Conservation (phyloP, 2,888 invertebrate genomes). For the Meteorus colon region DNA sequence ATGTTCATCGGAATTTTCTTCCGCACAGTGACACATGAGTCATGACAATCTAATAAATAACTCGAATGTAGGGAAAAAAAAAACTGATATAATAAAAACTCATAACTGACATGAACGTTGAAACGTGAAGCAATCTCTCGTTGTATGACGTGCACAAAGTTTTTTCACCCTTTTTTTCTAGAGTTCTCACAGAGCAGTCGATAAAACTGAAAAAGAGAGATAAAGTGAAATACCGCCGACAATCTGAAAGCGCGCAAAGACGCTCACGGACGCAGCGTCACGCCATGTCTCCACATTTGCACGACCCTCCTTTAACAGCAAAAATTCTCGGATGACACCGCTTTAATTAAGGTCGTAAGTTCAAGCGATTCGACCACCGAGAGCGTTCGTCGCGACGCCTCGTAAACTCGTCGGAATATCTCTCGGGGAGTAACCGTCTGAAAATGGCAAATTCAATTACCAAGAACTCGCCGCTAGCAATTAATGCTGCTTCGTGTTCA, state of each 20-base stretch:
- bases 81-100: constrained; percentile 13
- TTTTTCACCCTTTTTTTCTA: constrained; percentile 31
- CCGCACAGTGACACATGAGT: neutral
- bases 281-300: constrained; percentile 35
- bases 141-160: constrained; percentile 22
- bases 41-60: constrained; percentile 6
- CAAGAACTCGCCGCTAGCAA: constrained; percentile 55
- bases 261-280: constrained; percentile 22
- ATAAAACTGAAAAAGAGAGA: constrained; percentile 19
- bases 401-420: constrained; percentile 57
- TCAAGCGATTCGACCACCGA: constrained; percentile 53
- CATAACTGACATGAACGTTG: constrained; percentile 10
- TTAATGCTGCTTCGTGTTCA: constrained; percentile 55
- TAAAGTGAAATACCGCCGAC: constrained; percentile 18
- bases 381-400: constrained; percentile 44
- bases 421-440: constrained; percentile 48
- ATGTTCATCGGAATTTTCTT: neutral
- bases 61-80: neutral
- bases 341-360: constrained; percentile 61
- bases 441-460: constrained; percentile 59
- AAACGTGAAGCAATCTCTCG: constrained; percentile 39
- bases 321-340: constrained; percentile 56
- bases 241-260: constrained; percentile 16
- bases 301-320: constrained; percentile 27
- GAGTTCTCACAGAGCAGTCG: constrained; percentile 19